Conservation (phyloP, 2,113 vertebrate species). For the Atrichornis clamosus region DNA sequence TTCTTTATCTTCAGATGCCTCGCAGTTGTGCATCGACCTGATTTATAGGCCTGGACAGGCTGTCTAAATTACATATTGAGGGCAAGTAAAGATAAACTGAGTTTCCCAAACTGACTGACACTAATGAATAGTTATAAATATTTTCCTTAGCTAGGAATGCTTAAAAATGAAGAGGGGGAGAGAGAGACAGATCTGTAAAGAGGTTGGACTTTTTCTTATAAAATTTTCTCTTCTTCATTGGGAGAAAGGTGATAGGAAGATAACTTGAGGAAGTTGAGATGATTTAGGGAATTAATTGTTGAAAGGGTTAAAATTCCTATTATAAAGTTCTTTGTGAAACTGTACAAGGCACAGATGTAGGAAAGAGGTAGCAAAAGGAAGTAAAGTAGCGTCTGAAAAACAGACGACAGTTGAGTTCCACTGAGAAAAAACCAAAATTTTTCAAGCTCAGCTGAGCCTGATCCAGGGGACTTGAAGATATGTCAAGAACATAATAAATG, state of each 20-base stretch:
- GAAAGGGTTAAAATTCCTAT: not conserved
- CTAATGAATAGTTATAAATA: not conserved
- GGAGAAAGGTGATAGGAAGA: not conserved
- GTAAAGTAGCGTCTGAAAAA: not conserved
- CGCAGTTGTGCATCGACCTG: not conserved
- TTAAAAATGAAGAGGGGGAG: not conserved
- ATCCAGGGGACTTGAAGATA: not conserved
- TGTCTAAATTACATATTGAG: not conserved
- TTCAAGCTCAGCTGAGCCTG: not conserved
- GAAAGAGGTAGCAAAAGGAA: not conserved
- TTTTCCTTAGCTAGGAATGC: not conserved
- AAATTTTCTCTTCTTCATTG: not conserved
- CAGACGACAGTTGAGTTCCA: not conserved
- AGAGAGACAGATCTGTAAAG: not conserved
- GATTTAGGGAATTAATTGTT: not conserved
- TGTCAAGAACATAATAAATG: not conserved
- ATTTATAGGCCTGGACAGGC: not conserved
- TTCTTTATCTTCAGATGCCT: not conserved
- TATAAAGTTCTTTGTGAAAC: not conserved
- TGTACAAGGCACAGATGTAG: not conserved
- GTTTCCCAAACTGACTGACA: not conserved
- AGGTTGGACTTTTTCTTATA: not conserved
- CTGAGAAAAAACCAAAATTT: not conserved
- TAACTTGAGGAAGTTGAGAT: not conserved
- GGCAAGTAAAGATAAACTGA: not conserved